A percentile compares a stretch with the other conserved stretches of the same genome.
Evolutionary conservation across 2,113 vertebrate species (phyloP).

Genomic region (Pontoporia blainvillei): DNA sequence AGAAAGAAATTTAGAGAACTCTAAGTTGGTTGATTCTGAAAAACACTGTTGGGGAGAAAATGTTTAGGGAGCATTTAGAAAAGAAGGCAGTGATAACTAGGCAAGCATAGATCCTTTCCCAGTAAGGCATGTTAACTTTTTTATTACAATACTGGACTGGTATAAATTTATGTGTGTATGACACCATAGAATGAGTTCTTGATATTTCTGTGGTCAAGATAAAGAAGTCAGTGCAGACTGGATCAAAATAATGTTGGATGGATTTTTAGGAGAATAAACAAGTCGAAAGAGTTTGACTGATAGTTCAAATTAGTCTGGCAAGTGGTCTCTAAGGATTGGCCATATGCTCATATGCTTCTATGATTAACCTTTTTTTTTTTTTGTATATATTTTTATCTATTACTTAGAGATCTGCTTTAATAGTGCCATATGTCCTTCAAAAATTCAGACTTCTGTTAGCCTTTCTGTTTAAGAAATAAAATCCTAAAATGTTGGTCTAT

Average conservation of each 20-base stretch:
- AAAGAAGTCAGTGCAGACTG: background rate
- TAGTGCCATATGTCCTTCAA: background rate
- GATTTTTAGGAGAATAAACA: constrained; percentile 13
- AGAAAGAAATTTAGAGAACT: background rate
- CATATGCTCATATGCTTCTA: background rate
- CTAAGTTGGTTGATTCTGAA: background rate
- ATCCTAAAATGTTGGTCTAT: background rate
- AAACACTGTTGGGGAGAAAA: background rate
- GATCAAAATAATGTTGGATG: background rate
- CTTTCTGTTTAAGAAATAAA: background rate
- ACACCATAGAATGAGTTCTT: background rate
- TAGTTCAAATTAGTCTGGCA: background rate
- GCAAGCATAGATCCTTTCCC: background rate
- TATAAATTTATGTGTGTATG: background rate
- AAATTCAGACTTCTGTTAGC: background rate
- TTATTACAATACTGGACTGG: background rate
- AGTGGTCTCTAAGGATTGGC: background rate
- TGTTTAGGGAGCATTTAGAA: background rate
- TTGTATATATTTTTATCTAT: background rate
- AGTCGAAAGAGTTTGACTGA: background rate
- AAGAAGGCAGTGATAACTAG: background rate
- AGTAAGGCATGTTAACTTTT: background rate
- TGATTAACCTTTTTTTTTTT: background rate
- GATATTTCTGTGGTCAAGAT: background rate
- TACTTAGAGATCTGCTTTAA: background rate